Base-by-base conservation (phyloP, 1,140 invertebrate species). In the Choristoneura fumiferana region DNA sequence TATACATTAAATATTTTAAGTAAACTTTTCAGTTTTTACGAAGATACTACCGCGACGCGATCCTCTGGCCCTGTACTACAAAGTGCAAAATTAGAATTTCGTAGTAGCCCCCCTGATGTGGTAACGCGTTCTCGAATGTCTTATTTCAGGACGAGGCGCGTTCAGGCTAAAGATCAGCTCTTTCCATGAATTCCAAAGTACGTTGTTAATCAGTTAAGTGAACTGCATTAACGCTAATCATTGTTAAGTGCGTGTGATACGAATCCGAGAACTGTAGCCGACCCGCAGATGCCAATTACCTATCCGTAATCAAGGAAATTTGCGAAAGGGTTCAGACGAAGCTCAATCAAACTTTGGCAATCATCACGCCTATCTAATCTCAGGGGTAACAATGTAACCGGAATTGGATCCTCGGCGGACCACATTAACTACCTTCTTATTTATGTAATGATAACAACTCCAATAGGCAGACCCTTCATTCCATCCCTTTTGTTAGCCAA, bases 261-360 rank as follows among this genome's bases (percentile, higher is more conserved):
- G 55, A 58, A 35, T 58, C 49, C 45, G 14, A 37, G 53, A 67
- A 45, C 54, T 67, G 63, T 62, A 66, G 64, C 54, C 70, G 62
- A 69, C 69, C 63, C 66, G 62, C 62, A 66, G 62, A 39, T 57
- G 60, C 66, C 71, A 75, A 78, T 78, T 76, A 73, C 67, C 54
- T 65, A 58, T 65, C 59, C 57, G 69, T 77, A 79, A 81, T 81
- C 69, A 77, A 74, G 68, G 69, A 73, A 71, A 78, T 71, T 67
- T 72, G 67, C 66, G 66, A 78, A 85, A 82, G 73, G 76, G 72
- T 79, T 74, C 67, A 66, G 63, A 67, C 63, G 61, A 60, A 66
- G 68, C 73, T 83, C 79, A 85, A 85, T 85, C 81, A 85, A 85
- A 85, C 67, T 85, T 85, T 83, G 59, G 71, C 78, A 85, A 85